phyloP scores from a whole-genome alignment of 2,113 vertebrate genomes.

The Pseudorasbora parva region DNA sequence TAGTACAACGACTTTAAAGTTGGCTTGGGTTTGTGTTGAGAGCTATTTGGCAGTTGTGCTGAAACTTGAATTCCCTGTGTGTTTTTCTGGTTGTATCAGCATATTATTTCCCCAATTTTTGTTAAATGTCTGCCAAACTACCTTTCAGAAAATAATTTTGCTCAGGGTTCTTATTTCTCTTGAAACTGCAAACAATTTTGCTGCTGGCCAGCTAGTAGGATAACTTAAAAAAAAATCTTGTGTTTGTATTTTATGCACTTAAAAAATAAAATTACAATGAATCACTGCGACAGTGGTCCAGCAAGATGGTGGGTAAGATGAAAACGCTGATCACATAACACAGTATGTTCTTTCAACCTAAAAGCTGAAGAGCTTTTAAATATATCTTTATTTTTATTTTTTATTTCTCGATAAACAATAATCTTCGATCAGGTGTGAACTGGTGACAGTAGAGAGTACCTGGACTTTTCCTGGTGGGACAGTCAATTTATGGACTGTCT shows the following conservation, averaged over 20 bases:
- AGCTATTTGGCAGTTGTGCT: conserved; percentile 1
- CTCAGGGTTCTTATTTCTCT: background rate
- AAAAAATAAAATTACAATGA: background rate
- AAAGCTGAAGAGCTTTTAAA: conserved; percentile 8
- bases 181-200: background rate
- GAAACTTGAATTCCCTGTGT: background rate
- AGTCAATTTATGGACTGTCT: background rate
- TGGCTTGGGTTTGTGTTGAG: background rate
- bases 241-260: background rate
- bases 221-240: background rate
- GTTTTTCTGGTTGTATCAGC: conserved; percentile 11
- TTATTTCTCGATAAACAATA: background rate
- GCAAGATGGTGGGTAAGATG: conserved; percentile 5
- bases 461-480: background rate
- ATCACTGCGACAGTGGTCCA: background rate
- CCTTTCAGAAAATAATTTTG: background rate
- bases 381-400: too few species aligned
- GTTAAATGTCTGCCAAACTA: background rate
- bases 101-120: background rate
- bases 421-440: background rate
- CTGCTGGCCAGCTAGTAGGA: background rate
- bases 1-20: background rate
- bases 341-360: background rate
- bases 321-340: conserved; percentile 25
- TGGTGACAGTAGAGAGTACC: background rate